Evolutionary conservation across 2,888 invertebrate species (phyloP).

Genomic region (Pandemis heparana): DNA sequence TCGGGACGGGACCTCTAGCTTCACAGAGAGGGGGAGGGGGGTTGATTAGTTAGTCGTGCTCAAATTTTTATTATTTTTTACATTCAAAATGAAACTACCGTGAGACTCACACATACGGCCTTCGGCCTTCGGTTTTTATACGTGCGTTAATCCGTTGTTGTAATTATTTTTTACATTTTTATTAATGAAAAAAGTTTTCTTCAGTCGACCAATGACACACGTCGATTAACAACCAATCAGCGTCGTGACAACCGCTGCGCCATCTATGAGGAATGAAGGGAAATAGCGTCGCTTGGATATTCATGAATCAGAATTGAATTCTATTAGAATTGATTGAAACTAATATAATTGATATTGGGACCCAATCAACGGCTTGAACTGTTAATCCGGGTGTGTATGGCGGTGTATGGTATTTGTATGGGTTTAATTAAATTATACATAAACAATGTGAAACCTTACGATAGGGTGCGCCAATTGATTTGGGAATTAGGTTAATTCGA

Average conservation of each 20-base stretch:
- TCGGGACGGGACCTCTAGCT: no score
- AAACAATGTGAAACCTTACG: slow-evolving; percentile 13
- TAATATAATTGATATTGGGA: slow-evolving; percentile 32
- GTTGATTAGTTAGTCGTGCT: no score
- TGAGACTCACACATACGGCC: no score
- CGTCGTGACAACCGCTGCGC: neutral
- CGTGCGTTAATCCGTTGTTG: no score
- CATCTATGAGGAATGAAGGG: slow-evolving; percentile 2
- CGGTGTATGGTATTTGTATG: neutral
- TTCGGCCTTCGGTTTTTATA: no score
- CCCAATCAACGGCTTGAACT: slow-evolving; percentile 16
- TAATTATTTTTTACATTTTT: no score
- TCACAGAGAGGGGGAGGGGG: no score
- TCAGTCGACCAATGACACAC: neutral
- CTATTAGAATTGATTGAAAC: slow-evolving; percentile 27
- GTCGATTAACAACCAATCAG: slow-evolving; percentile 19
- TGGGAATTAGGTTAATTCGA: neutral
- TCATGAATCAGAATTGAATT: slow-evolving; percentile 26
- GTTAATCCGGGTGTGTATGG: neutral
- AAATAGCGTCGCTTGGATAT: slow-evolving; percentile 6
- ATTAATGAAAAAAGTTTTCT: no score
- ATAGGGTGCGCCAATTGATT: neutral
- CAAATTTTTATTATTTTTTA: no score
- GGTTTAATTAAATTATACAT: slow-evolving; percentile 5
- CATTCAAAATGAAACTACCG: no score